Evolutionary conservation across 2,888 invertebrate species (phyloP).

Genomic region (Eretmocerus hayati): DNA sequence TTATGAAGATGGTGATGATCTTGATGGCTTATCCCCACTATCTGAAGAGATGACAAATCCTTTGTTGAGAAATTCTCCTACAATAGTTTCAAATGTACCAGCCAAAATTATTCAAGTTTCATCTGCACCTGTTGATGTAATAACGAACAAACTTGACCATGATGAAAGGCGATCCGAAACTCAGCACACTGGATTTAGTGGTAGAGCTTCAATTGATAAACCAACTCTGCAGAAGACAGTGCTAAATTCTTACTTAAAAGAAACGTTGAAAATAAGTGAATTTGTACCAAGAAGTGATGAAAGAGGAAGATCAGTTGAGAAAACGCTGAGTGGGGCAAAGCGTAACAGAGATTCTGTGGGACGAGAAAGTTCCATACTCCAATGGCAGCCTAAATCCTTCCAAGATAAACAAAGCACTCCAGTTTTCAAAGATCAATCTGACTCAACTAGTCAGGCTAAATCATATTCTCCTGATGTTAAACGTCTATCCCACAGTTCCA

Average conservation of each 20-base stretch:
- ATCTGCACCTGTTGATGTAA: background rate
- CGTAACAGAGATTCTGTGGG: conserved; percentile 6
- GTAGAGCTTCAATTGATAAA: background rate
- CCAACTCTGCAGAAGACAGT: conserved; percentile 4
- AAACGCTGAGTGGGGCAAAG: conserved; percentile 6
- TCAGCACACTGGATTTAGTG: background rate
- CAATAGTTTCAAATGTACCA: conserved; percentile 3
- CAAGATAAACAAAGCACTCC: conserved; percentile 12
- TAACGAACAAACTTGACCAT: background rate
- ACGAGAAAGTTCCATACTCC: background rate
- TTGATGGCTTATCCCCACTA: conserved; percentile 26
- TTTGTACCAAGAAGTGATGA: conserved; percentile 3
- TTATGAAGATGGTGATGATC: conserved; percentile 29
- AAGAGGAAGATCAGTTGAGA: background rate
- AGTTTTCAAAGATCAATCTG: conserved; percentile 5
- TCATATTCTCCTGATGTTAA: conserved; percentile 15
- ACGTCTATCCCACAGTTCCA: conserved; percentile 3
- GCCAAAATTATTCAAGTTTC: background rate
- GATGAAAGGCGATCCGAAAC: background rate
- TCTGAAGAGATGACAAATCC: conserved; percentile 8
- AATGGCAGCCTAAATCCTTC: conserved; percentile 9
- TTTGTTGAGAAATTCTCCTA: conserved; percentile 11
- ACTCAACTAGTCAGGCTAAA: background rate
- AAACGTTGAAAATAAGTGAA: conserved; percentile 11
- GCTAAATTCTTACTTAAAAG: conserved; percentile 11